Evolutionary conservation across 2,113 vertebrate genomes (phyloP).

Genomic region (Ciconia stormi): DNA sequence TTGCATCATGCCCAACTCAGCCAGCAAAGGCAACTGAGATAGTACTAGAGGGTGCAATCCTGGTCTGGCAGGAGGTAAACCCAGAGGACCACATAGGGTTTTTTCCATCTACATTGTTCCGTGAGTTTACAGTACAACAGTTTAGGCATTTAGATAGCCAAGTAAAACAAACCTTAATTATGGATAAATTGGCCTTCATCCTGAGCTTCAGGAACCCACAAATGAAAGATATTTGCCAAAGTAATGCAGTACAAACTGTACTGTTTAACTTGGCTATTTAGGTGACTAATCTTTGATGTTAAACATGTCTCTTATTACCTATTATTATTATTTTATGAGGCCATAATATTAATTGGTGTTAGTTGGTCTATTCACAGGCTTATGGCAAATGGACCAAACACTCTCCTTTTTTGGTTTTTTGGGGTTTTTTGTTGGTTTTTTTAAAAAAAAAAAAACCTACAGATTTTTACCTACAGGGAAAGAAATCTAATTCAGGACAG

Average conservation of each 20-base stretch:
- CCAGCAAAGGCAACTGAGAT: background rate
- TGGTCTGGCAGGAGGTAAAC: background rate
- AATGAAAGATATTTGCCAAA: background rate
- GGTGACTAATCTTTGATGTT: background rate
- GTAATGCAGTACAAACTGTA: background rate
- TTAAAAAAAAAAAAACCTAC: background rate
- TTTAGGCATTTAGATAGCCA: background rate
- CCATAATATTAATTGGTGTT: background rate
- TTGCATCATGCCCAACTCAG: background rate
- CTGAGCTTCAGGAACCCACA: background rate
- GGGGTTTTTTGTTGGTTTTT: no score
- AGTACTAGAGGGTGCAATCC: background rate
- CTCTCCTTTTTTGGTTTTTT: no score
- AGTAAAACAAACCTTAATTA: background rate
- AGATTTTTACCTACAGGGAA: background rate
- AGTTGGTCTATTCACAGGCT: background rate
- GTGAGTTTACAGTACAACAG: background rate
- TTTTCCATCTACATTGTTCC: background rate
- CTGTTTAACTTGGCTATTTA: constrained; percentile 28
- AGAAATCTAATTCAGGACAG: background rate
- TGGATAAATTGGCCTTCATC: background rate
- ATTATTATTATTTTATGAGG: constrained; percentile 16
- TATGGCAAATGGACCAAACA: background rate
- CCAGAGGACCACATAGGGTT: background rate
- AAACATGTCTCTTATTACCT: background rate